These are phyloP conservation scores for Penaeus vannamei DNA, from an alignment of 1,140 invertebrate species.

Conservation along the genomic window DNA sequence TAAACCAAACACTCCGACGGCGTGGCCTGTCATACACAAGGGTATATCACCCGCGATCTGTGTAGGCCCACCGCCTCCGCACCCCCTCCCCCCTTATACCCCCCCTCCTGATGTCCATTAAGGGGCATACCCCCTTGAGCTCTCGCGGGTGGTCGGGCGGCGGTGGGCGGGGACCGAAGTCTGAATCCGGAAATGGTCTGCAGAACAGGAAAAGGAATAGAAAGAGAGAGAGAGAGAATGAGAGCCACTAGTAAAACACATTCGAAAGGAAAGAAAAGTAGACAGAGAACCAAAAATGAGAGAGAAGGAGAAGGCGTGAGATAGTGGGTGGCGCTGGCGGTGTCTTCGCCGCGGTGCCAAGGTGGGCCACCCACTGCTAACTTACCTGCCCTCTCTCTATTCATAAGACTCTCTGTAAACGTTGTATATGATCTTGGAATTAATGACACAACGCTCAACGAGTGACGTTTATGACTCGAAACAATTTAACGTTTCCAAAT, in stretches of 20 bases:
- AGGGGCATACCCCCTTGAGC: too few species aligned
- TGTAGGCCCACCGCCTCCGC: too few species aligned
- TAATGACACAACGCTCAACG: conserved; percentile 44
- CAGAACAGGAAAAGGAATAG: too few species aligned
- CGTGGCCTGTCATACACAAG: too few species aligned
- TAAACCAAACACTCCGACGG: conserved; percentile 31
- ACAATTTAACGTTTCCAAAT: conserved; percentile 56
- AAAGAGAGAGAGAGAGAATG: neutral
- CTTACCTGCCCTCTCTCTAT: conserved; percentile 49
- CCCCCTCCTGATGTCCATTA: too few species aligned
- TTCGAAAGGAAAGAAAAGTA: neutral
- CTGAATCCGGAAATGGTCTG: too few species aligned
- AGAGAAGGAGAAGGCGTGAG: neutral
- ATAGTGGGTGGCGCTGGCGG: too few species aligned
- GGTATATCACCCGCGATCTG: too few species aligned
- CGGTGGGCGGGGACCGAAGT: too few species aligned
- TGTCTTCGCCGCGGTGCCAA: neutral
- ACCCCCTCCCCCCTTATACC: too few species aligned
- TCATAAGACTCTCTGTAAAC: conserved; percentile 63
- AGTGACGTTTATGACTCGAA: conserved; percentile 55
- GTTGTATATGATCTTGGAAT: conserved; percentile 64
- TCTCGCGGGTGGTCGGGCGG: too few species aligned
- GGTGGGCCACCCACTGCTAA: conserved; percentile 41
- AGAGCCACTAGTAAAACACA: neutral
- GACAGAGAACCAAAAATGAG: neutral